Base-by-base conservation (phyloP, 2,797 vertebrate species). In the Saxicola maurus region DNA sequence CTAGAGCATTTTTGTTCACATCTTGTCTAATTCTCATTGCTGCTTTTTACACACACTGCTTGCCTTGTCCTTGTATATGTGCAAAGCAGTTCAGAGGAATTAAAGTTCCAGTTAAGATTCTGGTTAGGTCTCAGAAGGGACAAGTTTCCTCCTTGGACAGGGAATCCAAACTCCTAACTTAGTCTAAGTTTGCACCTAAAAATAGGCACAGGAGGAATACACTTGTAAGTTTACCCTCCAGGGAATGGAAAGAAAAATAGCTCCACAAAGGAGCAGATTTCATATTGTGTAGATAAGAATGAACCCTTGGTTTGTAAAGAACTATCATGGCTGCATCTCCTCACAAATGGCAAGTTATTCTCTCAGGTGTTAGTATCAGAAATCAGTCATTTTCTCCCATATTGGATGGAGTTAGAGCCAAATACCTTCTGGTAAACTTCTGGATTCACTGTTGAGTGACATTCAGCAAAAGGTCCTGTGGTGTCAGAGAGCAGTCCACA, bases 391-490 rank as follows among this genome's bases (percentile, higher is more conserved):
- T 62, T 64, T 69, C 17, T 83, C 86, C 65, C 51, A 37, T 80
- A 57, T 21, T 23, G 14, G 38, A 43, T 40, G 57, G 49, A 55
- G 9, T 60, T 76, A 81, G 21, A 74, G 33, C 13, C 13, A 59
- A 48, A 12, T 97, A 98, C 98, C 95, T 98, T 96, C 80, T 97
- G 85, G 92, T 98, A 98, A 61, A 94, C 33, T 53, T 91, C 90
- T 4, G 98, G 98, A 90, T 94, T 97, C 88, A 99, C 97, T 12
- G 96, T 90, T 17, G 96, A 69, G 30, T 99, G 98, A 82, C 98
- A 99, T 23, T 84, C 56, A 74, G 97, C 94, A 46, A 99, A 99
- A 67, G 96, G 96, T 37, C 98, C 98, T 0, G 13, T 65, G 18
- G 96, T 68, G 23, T 98, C 96, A 0, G 94, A 95, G 66, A 99